A percentile compares a stretch with the other conserved stretches of the same genome.
Evolutionary conservation across 2,113 vertebrate species (phyloP).

Genomic region (Ciconia maguari): DNA sequence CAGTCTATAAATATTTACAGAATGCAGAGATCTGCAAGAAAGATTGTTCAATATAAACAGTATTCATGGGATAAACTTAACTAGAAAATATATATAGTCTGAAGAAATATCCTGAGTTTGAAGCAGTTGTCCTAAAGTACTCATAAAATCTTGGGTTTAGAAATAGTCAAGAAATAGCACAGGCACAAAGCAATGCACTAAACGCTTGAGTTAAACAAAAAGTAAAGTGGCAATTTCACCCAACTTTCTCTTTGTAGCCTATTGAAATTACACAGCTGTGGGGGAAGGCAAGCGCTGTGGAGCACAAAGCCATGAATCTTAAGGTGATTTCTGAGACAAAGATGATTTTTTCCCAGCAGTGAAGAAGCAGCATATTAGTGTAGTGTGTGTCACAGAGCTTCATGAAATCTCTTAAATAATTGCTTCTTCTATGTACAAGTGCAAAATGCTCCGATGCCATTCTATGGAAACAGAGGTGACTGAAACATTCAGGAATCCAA

Average conservation of each 20-base stretch:
- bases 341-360: neutral
- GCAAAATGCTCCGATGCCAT: neutral
- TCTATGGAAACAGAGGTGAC: neutral
- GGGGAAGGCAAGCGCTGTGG: neutral
- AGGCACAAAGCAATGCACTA: neutral
- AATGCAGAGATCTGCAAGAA: neutral
- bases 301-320: neutral
- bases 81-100: neutral
- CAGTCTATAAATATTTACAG: neutral
- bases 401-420: conserved; percentile 14
- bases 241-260: neutral
- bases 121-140: neutral
- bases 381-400: neutral
- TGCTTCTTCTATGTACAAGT: neutral
- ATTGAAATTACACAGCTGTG: neutral
- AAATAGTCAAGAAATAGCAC: neutral
- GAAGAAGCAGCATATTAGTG: neutral
- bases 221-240: neutral
- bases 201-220: neutral
- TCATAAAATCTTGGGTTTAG: neutral
- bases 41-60: neutral
- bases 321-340: neutral
- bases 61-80: neutral
- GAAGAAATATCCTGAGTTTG: neutral
- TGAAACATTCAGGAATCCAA: conserved; percentile 32